Evolutionary conservation across 2,113 vertebrate species (phyloP).

Genomic region (Tympanuchus pallidicinctus): DNA sequence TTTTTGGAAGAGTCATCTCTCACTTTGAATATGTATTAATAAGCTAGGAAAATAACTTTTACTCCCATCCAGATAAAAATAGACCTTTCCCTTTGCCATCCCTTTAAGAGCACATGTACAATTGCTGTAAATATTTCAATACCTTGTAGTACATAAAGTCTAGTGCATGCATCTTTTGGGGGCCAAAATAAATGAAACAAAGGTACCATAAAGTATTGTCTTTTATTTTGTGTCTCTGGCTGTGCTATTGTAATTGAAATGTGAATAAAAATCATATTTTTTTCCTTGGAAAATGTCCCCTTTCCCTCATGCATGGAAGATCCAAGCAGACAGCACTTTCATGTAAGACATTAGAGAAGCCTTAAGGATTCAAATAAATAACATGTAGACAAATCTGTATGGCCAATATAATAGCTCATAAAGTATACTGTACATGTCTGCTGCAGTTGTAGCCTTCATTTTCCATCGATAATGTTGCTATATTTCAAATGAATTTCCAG

Average conservation of each 20-base stretch:
- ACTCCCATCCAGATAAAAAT: slow-evolving; percentile 46
- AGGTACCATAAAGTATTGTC: slow-evolving; percentile 81
- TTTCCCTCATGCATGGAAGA: slow-evolving; percentile 77
- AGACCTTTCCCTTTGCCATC: slow-evolving; percentile 54
- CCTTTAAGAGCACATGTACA: slow-evolving; percentile 80
- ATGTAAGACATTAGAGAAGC: slow-evolving; percentile 69
- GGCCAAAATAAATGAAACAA: slow-evolving; percentile 84
- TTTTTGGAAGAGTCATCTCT: slow-evolving; percentile 75
- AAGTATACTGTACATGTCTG: slow-evolving; percentile 68
- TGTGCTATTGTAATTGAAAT: slow-evolving; percentile 75
- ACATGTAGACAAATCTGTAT: slow-evolving; percentile 64
- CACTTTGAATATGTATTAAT: slow-evolving; percentile 62
- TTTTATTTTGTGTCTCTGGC: slow-evolving; percentile 86
- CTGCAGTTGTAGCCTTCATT: slow-evolving; percentile 64
- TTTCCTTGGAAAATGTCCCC: slow-evolving; percentile 36
- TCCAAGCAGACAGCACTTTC: slow-evolving; percentile 66
- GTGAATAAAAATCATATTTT: slow-evolving; percentile 68
- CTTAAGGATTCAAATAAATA: slow-evolving; percentile 70
- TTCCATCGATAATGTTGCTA: slow-evolving; percentile 48
- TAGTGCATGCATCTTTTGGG: slow-evolving; percentile 94
- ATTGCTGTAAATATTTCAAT: slow-evolving; percentile 95
- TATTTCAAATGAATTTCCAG: slow-evolving; percentile 42
- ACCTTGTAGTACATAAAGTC: slow-evolving; percentile 88
- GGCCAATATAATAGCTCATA: slow-evolving; percentile 67
- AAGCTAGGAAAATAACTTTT: slow-evolving; percentile 57